phyloP scores from a whole-genome alignment of 2,113 vertebrate species.

The Plestiodon gilberti region DNA sequence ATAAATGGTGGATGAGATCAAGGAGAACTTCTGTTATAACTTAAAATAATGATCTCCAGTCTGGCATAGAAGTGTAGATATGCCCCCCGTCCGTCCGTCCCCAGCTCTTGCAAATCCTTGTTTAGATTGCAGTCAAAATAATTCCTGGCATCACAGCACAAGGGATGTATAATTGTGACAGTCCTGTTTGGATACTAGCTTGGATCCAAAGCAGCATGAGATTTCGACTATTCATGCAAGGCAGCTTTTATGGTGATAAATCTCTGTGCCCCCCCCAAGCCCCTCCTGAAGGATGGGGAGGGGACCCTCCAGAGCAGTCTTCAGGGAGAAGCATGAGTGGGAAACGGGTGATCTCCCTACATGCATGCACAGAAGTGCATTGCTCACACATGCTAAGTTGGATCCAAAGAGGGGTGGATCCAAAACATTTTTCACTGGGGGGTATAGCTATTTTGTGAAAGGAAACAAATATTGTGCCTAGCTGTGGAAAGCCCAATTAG shows the following conservation, averaged over 20 bases:
- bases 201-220: neutral
- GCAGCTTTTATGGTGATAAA: neutral
- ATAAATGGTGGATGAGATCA: neutral
- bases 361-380: neutral
- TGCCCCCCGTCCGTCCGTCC: neutral
- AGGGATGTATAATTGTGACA: slow-evolving; percentile 14
- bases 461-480: neutral
- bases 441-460: slow-evolving; percentile 29
- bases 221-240: neutral
- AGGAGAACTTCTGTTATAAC: neutral
- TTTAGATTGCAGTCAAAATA: slow-evolving; percentile 14
- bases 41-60: neutral
- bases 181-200: neutral
- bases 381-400: neutral
- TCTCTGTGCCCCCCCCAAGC: neutral
- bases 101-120: neutral
- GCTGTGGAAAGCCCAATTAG: slow-evolving; percentile 36
- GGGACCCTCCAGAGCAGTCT: neutral
- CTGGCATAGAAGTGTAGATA: slow-evolving; percentile 16
- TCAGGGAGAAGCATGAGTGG: no score
- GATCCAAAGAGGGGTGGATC: neutral
- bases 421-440: neutral
- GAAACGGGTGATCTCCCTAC: no score
- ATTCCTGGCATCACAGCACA: neutral
- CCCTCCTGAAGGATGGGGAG: neutral